These are phyloP conservation scores for Myoxocephalus aenaeus DNA, from an alignment of 2,797 vertebrate species.

Conservation along the genomic window DNA sequence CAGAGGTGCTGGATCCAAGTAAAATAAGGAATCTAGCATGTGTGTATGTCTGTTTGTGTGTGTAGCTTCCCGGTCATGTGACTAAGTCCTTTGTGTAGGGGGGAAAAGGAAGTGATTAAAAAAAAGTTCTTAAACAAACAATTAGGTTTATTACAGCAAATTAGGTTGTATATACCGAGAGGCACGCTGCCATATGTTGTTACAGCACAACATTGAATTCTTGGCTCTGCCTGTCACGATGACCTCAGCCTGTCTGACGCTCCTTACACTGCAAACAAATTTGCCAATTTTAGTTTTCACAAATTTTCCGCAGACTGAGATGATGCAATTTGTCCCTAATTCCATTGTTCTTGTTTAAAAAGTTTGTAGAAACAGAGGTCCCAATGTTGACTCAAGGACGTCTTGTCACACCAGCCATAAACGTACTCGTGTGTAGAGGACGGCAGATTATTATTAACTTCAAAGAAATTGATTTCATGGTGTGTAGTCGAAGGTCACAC, in stretches of 20 bases:
- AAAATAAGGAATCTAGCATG: slow-evolving; percentile 25
- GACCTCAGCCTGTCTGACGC: slow-evolving; percentile 38
- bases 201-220: slow-evolving; percentile 38
- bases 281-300: not conserved
- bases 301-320: not conserved
- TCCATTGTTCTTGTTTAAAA: not conserved
- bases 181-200: slow-evolving; percentile 52
- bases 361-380: slow-evolving; percentile 4
- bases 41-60: slow-evolving; percentile 7
- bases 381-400: not conserved
- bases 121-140: slow-evolving; percentile 53
- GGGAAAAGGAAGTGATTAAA: slow-evolving; percentile 62
- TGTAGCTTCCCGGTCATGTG: slow-evolving; percentile 12
- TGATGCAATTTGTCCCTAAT: not conserved
- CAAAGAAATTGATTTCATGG: slow-evolving; percentile 40
- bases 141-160: slow-evolving; percentile 68
- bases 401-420: slow-evolving; percentile 6
- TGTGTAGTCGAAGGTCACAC: not conserved
- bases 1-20: slow-evolving; percentile 31
- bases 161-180: slow-evolving; percentile 56
- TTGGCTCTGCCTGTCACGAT: slow-evolving; percentile 23
- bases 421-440: not conserved
- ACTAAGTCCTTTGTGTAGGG: slow-evolving; percentile 34
- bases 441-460: slow-evolving; percentile 20
- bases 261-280: slow-evolving; percentile 11